Base-by-base conservation (phyloP, 2,888 invertebrate species). In the Margaritifera margaritifera region DNA sequence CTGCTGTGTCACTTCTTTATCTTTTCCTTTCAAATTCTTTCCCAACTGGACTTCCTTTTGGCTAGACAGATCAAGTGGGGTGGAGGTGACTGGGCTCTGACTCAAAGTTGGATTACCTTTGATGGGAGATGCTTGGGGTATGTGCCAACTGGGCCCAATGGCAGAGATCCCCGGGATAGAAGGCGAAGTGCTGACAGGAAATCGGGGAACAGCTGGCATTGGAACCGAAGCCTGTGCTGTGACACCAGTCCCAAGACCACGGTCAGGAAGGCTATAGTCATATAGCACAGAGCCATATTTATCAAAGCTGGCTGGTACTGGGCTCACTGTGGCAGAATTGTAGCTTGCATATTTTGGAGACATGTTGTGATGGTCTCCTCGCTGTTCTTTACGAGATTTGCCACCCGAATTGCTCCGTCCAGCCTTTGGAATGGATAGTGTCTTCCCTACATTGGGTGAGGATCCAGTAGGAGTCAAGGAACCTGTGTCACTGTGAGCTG, bases 211-310 rank as follows among this genome's bases (percentile, higher is more conserved):
- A 24, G 64, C 54, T 59, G 73, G 65, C 24, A 73, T 65, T 56
- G 78, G 67, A 27, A 72, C 72, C 24, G 81, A 57, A 4, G 74
- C 62, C n/a, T 78, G 62, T 25, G 75, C 72, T 25, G 60, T 61
- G 62, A 71, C 62, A 27, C 71, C 53, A 20, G 74, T 31, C 3
- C 83, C 79, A 24, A 86, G 73, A 18, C 86, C 86, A 53, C 86
- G 71, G 62, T 86, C 86, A 25, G 86, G 86, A 24, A 85, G 75
- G 64, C 76, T 84, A 71, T 85, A 86, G 69, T 86, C 84, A 66
- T 86, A 86, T 22, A 79, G 72, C 8, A 75, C 60, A 24, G 79
- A 69, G 50, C 78, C 75, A 61, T 76, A 75, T 63, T 80, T 81
- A 51, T 83, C 82, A 65, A 76, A 68, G 11, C 70, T 56, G 5